Evolutionary conservation across 2,888 invertebrate genomes (phyloP).

Genomic region (Drosophila cognata): DNA sequence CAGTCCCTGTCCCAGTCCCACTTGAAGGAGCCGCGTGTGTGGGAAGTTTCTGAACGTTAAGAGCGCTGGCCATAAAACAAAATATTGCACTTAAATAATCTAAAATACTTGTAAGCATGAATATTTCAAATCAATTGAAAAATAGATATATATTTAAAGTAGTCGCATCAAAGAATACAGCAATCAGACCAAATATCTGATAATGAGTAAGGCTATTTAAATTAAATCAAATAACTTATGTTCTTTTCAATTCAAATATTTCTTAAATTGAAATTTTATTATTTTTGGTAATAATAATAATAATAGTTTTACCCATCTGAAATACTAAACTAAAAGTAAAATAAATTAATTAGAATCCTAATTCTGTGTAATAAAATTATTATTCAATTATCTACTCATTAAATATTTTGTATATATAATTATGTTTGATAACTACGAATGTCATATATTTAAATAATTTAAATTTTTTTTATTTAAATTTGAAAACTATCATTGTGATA

Average conservation of each 20-base stretch:
- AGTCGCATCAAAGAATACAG: background rate
- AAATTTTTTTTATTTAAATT: too few relatives aligned
- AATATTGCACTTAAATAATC: background rate
- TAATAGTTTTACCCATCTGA: background rate
- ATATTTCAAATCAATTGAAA: background rate
- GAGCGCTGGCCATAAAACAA: background rate
- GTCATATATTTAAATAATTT: too few relatives aligned
- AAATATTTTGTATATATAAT: background rate
- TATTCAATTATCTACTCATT: background rate
- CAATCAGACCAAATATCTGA: background rate
- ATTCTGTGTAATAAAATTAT: background rate
- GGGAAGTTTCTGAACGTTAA: slow-evolving; percentile 5
- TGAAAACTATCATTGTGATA: too few relatives aligned
- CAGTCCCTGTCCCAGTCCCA: background rate
- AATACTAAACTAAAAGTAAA: background rate
- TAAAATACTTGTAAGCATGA: background rate
- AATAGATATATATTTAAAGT: background rate
- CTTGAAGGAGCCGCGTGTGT: slow-evolving; percentile 20
- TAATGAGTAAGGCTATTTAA: background rate
- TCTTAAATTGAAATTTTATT: background rate
- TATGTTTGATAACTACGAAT: too few relatives aligned
- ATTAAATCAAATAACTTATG: background rate
- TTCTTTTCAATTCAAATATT: background rate
- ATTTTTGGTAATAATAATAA: background rate
- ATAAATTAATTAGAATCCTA: background rate